Evolutionary conservation across 2,888 invertebrate genomes (phyloP).

Genomic region (Apotomis turbidana): DNA sequence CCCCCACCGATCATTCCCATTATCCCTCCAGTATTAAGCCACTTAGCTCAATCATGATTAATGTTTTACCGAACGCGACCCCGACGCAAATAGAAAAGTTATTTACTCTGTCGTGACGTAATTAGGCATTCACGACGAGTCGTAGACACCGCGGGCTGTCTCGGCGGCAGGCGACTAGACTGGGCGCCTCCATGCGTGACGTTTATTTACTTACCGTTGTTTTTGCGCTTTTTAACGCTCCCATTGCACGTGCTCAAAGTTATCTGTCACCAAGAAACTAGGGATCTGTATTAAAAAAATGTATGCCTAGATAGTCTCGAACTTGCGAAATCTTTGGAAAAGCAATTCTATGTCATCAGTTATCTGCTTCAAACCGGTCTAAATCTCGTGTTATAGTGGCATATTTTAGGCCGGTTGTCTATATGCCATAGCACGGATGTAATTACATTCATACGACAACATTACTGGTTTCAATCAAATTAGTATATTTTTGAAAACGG

Average conservation of each 20-base stretch:
- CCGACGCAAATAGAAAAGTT: constrained; percentile 81
- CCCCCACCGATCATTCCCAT: constrained; percentile 82
- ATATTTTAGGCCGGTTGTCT: too few relatives aligned
- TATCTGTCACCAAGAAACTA: background rate
- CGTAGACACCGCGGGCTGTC: constrained; percentile 73
- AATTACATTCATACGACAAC: too few relatives aligned
- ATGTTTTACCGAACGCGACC: constrained; percentile 80
- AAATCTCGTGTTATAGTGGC: too few relatives aligned
- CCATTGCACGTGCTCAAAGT: background rate
- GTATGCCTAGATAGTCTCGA: too few relatives aligned
- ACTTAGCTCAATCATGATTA: constrained; percentile 85
- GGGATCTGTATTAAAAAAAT: background rate
- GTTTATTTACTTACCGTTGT: constrained; percentile 53
- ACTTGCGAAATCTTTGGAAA: too few relatives aligned
- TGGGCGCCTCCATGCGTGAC: constrained; percentile 55
- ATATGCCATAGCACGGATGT: too few relatives aligned
- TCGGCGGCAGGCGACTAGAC: constrained; percentile 71
- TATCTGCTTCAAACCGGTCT: too few relatives aligned
- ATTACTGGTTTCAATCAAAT: too few relatives aligned
- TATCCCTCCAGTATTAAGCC: constrained; percentile 83
- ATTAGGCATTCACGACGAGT: constrained; percentile 82
- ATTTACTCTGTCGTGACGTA: constrained; percentile 80
- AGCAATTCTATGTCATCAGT: too few relatives aligned
- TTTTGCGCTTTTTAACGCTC: constrained; percentile 28
- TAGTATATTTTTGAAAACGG: too few relatives aligned